phyloP scores from a whole-genome alignment of 2,797 vertebrate species.

The Typhlichthys subterraneus region DNA sequence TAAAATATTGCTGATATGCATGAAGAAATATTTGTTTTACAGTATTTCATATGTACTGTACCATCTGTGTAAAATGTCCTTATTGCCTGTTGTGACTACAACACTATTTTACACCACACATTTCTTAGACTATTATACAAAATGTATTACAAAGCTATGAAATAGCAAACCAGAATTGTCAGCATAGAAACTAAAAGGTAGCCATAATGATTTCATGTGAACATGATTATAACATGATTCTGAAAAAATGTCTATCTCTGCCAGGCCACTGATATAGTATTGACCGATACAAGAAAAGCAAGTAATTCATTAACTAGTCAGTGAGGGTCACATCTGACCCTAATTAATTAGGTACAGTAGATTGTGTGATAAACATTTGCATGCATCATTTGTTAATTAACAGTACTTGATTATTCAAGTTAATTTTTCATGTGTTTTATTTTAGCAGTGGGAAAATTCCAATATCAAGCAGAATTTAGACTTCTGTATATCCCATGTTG shows the following conservation, averaged over 20 bases:
- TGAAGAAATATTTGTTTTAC: conserved; percentile 41
- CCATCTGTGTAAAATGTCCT: conserved; percentile 60
- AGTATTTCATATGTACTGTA: conserved; percentile 65
- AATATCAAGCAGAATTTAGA: conserved; percentile 27
- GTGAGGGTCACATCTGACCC: conserved; percentile 19
- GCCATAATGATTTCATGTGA: too few species aligned
- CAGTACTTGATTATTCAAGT: conserved; percentile 26
- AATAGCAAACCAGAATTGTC: conserved; percentile 19
- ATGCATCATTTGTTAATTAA: conserved; percentile 48
- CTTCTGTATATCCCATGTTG: conserved; percentile 24
- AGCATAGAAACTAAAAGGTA: conserved; percentile 14
- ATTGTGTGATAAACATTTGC: conserved; percentile 33
- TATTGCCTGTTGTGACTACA: conserved; percentile 55
- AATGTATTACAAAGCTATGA: conserved; percentile 39
- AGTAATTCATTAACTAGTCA: too few species aligned
- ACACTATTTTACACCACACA: conserved; percentile 50
- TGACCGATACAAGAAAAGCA: too few species aligned
- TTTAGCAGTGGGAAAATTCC: conserved; percentile 32
- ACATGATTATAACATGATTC: conserved; percentile 17
- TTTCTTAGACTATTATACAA: conserved; percentile 30
- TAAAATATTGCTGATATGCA: conserved; percentile 43
- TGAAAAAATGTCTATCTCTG: conserved; percentile 13
- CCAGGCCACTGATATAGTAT: too few species aligned
- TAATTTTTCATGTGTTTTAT: conserved; percentile 3
- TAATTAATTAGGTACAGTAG: conserved; percentile 25